Evolutionary conservation across 2,888 invertebrate genomes (phyloP).

Genomic region (Idaea straminata): DNA sequence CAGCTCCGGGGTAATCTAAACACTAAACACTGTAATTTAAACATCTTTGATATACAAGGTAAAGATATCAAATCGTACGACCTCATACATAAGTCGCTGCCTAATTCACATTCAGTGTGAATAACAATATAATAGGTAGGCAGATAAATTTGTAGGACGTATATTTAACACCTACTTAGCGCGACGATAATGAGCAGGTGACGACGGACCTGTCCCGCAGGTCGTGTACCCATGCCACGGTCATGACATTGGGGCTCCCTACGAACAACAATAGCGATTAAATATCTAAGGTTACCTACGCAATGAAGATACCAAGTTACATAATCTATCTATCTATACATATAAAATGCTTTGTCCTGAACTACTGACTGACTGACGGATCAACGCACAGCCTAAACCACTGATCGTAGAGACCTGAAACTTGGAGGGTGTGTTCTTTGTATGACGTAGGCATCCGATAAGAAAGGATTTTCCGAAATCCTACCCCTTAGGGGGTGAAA

Average conservation of each 20-base stretch:
- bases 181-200: conserved; percentile 33
- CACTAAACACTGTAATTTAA: conserved; percentile 20
- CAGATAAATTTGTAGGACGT: conserved; percentile 20
- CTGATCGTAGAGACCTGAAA: too few species aligned
- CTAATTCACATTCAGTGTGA: conserved; percentile 29
- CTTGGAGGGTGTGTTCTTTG: too few species aligned
- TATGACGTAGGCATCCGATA: too few species aligned
- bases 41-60: conserved; percentile 7
- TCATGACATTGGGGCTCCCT: conserved; percentile 67
- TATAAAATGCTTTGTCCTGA: too few species aligned
- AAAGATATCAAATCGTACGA: not conserved
- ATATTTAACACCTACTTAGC: conserved; percentile 26
- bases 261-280: conserved; percentile 49
- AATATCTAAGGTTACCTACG: conserved; percentile 42
- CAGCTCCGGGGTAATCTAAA: too few species aligned
- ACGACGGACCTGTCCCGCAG: conserved; percentile 33
- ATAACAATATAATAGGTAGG: conserved; percentile 28
- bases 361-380: too few species aligned
- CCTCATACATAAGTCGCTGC: not conserved
- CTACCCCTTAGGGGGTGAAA: too few species aligned
- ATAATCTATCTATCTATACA: too few species aligned
- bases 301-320: conserved; percentile 45
- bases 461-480: too few species aligned
- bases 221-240: conserved; percentile 62
- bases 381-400: too few species aligned